These are phyloP conservation scores for Hypselothyrea guttata DNA, from an alignment of 2,888 invertebrate genomes.

Conservation along the genomic window DNA sequence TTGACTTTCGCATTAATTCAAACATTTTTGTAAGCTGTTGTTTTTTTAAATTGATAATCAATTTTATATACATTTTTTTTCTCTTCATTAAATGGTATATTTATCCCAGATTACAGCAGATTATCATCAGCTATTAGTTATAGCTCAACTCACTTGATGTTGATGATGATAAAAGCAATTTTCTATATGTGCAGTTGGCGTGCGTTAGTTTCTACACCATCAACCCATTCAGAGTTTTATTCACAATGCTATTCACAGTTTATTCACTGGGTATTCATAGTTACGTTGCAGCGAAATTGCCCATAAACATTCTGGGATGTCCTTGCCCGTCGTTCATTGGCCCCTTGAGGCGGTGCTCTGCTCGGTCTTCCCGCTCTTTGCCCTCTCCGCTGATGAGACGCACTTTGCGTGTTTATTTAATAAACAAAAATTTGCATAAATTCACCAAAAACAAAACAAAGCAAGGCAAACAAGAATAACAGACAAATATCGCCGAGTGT, in stretches of 20 bases:
- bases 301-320: slow-evolving; percentile 50
- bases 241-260: slow-evolving; percentile 11
- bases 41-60: too few relatives aligned
- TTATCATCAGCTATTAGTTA: slow-evolving; percentile 8
- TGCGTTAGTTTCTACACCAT: slow-evolving; percentile 1
- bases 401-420: slow-evolving; percentile 75
- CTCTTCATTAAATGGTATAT: background rate
- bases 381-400: slow-evolving; percentile 48
- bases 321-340: slow-evolving; percentile 49
- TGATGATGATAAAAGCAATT: slow-evolving; percentile 27
- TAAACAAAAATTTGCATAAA: slow-evolving; percentile 72
- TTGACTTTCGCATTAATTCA: too few relatives aligned
- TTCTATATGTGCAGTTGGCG: background rate
- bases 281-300: slow-evolving; percentile 57
- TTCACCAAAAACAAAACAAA: slow-evolving; percentile 37
- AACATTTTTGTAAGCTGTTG: too few relatives aligned
- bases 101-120: too few relatives aligned
- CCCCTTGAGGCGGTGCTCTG: slow-evolving; percentile 14
- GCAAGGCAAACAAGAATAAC: slow-evolving; percentile 11
- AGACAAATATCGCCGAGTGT: background rate
- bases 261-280: slow-evolving; percentile 4
- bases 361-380: too few relatives aligned
- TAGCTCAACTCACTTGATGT: slow-evolving; percentile 20
- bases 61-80: background rate
- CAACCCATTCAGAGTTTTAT: slow-evolving; percentile 2